These are phyloP conservation scores for Gryon sp. DNA, from an alignment of 1,140 invertebrate species.

Conservation along the genomic window DNA sequence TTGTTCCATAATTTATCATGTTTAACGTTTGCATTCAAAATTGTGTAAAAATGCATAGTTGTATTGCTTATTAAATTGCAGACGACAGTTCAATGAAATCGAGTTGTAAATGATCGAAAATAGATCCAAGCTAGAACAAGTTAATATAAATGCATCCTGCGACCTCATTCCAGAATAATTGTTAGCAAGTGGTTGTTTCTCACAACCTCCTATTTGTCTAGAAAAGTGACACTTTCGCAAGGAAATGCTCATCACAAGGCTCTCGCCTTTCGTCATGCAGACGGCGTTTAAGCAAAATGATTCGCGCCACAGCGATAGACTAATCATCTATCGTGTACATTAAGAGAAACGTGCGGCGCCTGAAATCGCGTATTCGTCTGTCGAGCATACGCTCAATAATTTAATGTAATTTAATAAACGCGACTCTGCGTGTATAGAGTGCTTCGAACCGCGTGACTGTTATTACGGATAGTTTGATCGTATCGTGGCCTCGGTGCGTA, in stretches of 20 bases:
- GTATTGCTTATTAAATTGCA: too few relatives aligned
- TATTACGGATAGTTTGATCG: conserved; percentile 74
- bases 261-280: background rate
- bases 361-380: conserved; percentile 54
- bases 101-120: too few relatives aligned
- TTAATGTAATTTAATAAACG: conserved; percentile 76
- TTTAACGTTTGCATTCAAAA: too few relatives aligned
- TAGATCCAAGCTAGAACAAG: too few relatives aligned
- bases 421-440: conserved; percentile 65
- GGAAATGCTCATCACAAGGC: background rate
- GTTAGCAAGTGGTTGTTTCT: too few relatives aligned
- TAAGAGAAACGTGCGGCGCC: conserved; percentile 58
- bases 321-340: conserved; percentile 37
- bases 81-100: too few relatives aligned
- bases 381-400: conserved; percentile 64
- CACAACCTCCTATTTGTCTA: background rate
- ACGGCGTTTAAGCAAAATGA: background rate
- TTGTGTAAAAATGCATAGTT: too few relatives aligned
- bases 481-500: conserved; percentile 65
- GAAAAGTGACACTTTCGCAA: background rate
- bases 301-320: conserved; percentile 14
- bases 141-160: too few relatives aligned
- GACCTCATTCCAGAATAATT: too few relatives aligned
- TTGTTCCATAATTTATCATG: too few relatives aligned
- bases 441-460: conserved; percentile 65